Evolutionary conservation across 2,888 invertebrate genomes (phyloP), one percentile per base, ranked within the genome.

Genomic region (Chloromyia formosa): DNA sequence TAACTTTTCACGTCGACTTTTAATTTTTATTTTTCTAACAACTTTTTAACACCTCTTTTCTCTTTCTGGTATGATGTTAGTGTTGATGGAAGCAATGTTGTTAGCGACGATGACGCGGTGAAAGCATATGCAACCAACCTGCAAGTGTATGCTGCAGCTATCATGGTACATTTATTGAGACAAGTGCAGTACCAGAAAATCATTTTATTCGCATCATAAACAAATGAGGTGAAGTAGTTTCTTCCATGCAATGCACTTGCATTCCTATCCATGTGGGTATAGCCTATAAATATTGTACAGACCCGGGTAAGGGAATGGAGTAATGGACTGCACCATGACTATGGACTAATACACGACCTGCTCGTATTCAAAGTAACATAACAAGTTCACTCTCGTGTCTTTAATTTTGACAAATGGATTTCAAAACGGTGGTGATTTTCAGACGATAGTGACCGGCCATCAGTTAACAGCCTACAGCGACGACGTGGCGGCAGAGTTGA

Each of bases 321-420:
- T n/a, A 16, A 40, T 40, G 1, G 35, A 20, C 56, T 2, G 7
- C 27, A 35, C 27, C 16, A 62, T 62, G 62, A 16, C 62, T 58
- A 12, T 14, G n/a, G 61, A 35, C 61, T 27, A 54, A 35, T 61
- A 16, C 16, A 18, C 61, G 5, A 7, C n/a, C 35, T 42, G n/a
- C 40, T n/a, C 40, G n/a, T 40, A n/a, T 18, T 40, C 18, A n/a
- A 42, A 62, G 40, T 35, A 9, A 69, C 68, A 23, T 54, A 54
- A 23, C 53, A 53, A 27, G 53, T 54, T 69, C 68, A 49, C 68
- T 69, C 53, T 69, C 68, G 12, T 27, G 54, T 53, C 23, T 22
- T 9, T 53, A 69, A 69, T 69, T 69, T 69, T 54, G 68, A 69
- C 54, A 69, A 69, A 69, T 69, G 22, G 20, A 69, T 54, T n/a